phyloP scores from a whole-genome alignment of 2,888 invertebrate species.

The Pachymerium ferrugineum region DNA sequence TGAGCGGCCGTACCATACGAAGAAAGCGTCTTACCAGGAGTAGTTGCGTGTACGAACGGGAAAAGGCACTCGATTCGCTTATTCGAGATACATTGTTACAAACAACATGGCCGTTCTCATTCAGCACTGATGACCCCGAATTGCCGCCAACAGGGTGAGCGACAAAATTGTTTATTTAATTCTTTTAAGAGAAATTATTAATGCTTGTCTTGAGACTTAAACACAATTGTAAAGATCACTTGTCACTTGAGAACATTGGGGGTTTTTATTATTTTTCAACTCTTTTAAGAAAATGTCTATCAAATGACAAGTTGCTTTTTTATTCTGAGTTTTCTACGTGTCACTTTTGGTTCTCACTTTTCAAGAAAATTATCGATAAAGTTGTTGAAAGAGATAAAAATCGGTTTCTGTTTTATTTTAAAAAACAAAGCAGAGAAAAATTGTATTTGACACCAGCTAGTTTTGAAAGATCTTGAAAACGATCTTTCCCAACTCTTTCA shows the following conservation, averaged over 20 bases:
- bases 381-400: neutral
- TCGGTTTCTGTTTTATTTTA: no score
- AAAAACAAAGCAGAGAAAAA: no score
- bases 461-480: no score
- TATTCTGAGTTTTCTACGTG: no score
- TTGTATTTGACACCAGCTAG: no score
- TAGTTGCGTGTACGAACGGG: slow-evolving; percentile 36
- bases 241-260: neutral
- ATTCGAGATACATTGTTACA: slow-evolving; percentile 41
- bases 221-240: neutral
- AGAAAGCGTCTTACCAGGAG: slow-evolving; percentile 35
- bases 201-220: no score
- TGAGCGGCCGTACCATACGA: slow-evolving; percentile 36
- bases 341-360: neutral
- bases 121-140: slow-evolving; percentile 40
- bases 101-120: slow-evolving; percentile 41
- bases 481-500: no score
- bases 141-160: slow-evolving; percentile 10
- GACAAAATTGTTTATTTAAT: slow-evolving; percentile 5
- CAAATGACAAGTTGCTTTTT: neutral
- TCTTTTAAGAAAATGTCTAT: neutral
- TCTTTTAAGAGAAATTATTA: slow-evolving; percentile 16
- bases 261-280: neutral
- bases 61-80: slow-evolving; percentile 41
- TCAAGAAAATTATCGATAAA: neutral